Base-by-base conservation (phyloP, 2,113 vertebrate genomes). In the Phalacrocorax carbo region DNA sequence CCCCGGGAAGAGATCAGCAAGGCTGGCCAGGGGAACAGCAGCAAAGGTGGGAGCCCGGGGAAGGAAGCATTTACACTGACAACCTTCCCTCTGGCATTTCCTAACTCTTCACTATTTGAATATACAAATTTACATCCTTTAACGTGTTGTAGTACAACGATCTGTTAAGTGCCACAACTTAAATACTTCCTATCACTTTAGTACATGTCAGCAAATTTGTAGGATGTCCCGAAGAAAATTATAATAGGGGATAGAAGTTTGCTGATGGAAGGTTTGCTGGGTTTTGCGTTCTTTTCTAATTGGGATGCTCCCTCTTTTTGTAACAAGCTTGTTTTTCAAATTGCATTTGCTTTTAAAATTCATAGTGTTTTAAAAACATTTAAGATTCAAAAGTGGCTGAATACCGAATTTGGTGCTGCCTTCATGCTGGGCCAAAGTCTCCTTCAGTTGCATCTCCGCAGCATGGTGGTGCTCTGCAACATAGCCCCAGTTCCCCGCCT, bases 391-490 rank as follows among this genome's bases (percentile, higher is more conserved):
- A 44, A 76, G 20, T 9, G 68, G 23, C 38, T 2, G 0, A 9
- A 44, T 13, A 46, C 11, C 13, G 21, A 5, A 57, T 57, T 46
- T 18, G 36, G 13, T 12, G 8, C 27, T 26, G 40, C 44, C 61
- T 38, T 30, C 13, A 0, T 10, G 11, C 4, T 46, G 82, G 52
- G 64, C 44, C 29, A 69, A 19, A 68, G 52, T 25, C 36, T 10
- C 52, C n/a, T 40, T 52, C 20, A 23, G n/a, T 2, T 34, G 40
- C 3, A 1, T 32, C 60, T 65, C 42, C 5, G 29, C 20, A 73
- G 46, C 10, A 1, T 16, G 29, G 11, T 0, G 8, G 36, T 14
- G 14, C 12, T 21, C 42, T 62, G 34, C 10, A 17, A 1, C 0
- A 0, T 46, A 9, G 19, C 36, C 38, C 66, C 4, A 0, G 1